Conservation (phyloP, 2,888 invertebrate genomes). For the Lydus trimaculatus region DNA sequence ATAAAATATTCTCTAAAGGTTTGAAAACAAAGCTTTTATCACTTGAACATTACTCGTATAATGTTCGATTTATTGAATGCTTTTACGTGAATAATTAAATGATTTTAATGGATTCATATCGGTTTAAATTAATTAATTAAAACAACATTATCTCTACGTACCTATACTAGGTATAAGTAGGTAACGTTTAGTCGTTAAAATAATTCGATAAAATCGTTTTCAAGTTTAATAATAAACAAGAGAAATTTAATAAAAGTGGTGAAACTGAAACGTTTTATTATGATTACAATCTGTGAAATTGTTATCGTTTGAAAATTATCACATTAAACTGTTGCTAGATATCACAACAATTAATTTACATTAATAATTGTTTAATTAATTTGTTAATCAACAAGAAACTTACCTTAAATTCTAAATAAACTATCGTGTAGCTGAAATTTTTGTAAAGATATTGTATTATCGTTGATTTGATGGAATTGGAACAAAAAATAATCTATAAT, state of each 20-base stretch:
- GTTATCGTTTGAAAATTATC: background rate
- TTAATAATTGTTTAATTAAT: background rate
- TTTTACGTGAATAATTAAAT: background rate
- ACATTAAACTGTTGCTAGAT: background rate
- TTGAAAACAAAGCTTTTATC: too few species aligned
- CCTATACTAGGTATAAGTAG: background rate
- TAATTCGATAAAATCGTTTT: background rate
- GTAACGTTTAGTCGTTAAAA: background rate
- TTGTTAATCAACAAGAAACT: background rate
- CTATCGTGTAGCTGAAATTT: background rate
- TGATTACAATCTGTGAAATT: background rate
- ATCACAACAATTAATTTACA: background rate
- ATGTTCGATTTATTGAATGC: background rate
- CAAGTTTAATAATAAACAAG: background rate
- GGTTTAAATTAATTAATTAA: background rate
- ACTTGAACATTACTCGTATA: too few species aligned
- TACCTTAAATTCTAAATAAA: background rate
- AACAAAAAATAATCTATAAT: too few species aligned
- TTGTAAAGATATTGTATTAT: too few species aligned
- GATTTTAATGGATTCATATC: background rate
- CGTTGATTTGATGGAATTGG: too few species aligned
- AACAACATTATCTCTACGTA: background rate
- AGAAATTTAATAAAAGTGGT: background rate
- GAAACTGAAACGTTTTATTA: background rate
- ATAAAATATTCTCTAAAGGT: too few species aligned